Evolutionary conservation across 2,797 vertebrate species (phyloP), one percentile per base, ranked within the genome.

Genomic region (Coregonus suidteri): DNA sequence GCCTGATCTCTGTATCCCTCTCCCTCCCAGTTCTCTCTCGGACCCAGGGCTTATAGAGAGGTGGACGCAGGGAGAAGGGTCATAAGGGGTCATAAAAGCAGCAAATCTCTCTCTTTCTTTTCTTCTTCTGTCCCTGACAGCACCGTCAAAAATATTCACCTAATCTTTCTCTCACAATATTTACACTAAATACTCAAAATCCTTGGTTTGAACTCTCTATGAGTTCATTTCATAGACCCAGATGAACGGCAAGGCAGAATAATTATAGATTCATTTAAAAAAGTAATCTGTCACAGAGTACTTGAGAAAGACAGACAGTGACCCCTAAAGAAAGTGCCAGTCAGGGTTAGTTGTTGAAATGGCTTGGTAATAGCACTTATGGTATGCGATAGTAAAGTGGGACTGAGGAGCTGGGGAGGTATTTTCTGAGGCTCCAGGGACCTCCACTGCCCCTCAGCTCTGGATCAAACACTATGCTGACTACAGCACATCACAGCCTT

Each of bases 1-100:
- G 87, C 85, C 88, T 93, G 90, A 93, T 93, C 88, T 90, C 82
- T 80, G n/a, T 73, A 86, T 59, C 53, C 15, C 5, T 59, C 34
- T 41, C 75, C 35, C 68, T 77, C 9, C 65, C 35, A 35, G 35
- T 0, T 53, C 11, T 35, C 51, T n/a, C 15, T 77, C 20, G 20
- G 14, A 15, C 16, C 47, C 34, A 70, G 34, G 68, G 30, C 16
- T 31, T 3, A 20, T 7, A 41, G 5, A 20, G 11, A 70, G 14
- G 37, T 7, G n/a, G 7, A 6, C 34, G 41, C 4, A 70, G 14
- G n/a, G 18, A 20, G 31, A 11, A 68, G 35, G 34, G 6, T 69
- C 31, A 31, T 16, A 41, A 9, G 35, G 1, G 31, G 66, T 37
- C 67, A 65, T 14, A 20, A 25, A 65, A 11, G 25, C n/a, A 20